phyloP scores from a whole-genome alignment of 2,113 vertebrate genomes.

The Camelus bactrianus region DNA sequence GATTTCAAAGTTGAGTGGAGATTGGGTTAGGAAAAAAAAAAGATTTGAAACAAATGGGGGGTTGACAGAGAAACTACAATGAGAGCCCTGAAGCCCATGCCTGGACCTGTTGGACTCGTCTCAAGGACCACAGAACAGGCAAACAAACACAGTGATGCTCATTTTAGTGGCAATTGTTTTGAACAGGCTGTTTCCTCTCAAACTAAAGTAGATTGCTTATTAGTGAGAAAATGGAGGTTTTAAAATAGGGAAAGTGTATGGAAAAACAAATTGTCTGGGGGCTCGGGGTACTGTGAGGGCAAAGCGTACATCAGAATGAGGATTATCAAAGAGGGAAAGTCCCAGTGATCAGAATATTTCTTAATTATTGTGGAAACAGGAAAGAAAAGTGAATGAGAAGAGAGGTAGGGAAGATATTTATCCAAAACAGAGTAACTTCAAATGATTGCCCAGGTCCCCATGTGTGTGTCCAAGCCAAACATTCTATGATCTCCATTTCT shows the following conservation, averaged over 20 bases:
- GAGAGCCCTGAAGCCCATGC: fast-evolving
- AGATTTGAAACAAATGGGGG: neutral
- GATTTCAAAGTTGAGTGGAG: neutral
- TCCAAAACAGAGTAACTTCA: slow-evolving; percentile 27
- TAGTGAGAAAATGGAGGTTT: slow-evolving; percentile 8
- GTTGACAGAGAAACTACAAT: neutral
- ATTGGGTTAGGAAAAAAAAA: neutral
- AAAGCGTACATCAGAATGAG: neutral
- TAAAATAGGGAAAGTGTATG: neutral
- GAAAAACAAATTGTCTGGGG: neutral
- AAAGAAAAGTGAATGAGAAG: neutral
- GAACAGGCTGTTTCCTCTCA: neutral
- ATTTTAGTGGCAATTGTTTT: slow-evolving; percentile 17
- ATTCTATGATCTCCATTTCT: neutral
- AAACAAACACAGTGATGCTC: neutral
- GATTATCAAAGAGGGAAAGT: neutral
- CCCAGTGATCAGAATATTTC: neutral
- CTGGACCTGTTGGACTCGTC: no score
- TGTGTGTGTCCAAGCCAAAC: neutral
- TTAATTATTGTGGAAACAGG: neutral
- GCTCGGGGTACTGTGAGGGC: fast-evolving
- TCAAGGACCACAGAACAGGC: neutral
- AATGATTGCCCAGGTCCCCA: neutral
- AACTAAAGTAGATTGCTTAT: neutral
- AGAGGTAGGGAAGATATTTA: neutral